phyloP scores from a whole-genome alignment of 2,797 vertebrate species.

The Platalea minor region DNA sequence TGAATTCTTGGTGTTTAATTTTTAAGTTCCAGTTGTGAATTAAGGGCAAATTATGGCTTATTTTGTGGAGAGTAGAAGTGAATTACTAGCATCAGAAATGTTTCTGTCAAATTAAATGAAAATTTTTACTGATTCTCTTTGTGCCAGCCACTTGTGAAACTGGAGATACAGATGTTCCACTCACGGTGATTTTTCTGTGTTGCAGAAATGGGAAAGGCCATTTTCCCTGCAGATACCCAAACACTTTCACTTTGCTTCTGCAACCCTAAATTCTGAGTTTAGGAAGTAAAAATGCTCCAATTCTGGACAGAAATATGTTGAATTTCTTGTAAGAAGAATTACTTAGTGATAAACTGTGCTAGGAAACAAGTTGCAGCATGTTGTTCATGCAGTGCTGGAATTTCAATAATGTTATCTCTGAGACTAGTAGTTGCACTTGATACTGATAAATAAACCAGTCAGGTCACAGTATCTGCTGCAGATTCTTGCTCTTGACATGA shows the following conservation, averaged over 20 bases:
- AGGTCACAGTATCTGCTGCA: background rate
- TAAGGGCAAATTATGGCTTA: background rate
- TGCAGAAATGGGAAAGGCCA: background rate
- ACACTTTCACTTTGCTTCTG: background rate
- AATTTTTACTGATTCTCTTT: background rate
- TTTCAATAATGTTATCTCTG: constrained; percentile 11
- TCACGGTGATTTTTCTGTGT: background rate
- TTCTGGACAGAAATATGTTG: background rate
- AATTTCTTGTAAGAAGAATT: background rate
- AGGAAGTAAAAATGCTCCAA: background rate
- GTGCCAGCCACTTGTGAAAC: background rate
- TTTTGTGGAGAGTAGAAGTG: background rate
- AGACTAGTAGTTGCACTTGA: constrained; percentile 21
- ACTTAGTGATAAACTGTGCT: background rate
- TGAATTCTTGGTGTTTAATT: background rate
- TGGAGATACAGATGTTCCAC: background rate
- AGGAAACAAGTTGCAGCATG: constrained; percentile 23
- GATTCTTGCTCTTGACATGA: background rate
- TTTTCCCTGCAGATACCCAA: background rate
- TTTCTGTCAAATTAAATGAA: background rate
- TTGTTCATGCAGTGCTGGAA: constrained; percentile 9
- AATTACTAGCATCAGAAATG: background rate
- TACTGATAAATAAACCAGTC: constrained; percentile 21
- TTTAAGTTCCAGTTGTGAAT: background rate
- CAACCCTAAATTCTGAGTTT: background rate